Evolutionary conservation across 2,888 invertebrate genomes (phyloP).

Genomic region (Peribatodes rhomboidaria): DNA sequence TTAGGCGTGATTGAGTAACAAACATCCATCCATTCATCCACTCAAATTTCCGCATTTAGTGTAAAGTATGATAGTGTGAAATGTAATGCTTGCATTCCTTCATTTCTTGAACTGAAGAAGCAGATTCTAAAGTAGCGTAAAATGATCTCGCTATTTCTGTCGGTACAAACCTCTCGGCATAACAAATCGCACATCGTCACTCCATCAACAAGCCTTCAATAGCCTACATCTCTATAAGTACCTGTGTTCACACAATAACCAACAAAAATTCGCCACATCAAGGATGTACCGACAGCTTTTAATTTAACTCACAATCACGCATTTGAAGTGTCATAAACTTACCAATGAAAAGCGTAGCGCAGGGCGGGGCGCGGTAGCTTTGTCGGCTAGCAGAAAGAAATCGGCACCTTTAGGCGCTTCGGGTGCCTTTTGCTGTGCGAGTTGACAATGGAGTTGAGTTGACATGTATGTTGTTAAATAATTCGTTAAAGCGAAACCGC

Average conservation of each 20-base stretch:
- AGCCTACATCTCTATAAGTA: slow-evolving; percentile 36
- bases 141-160: background rate
- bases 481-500: slow-evolving; percentile 46
- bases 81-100: too few relatives aligned
- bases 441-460: slow-evolving; percentile 53
- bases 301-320: slow-evolving; percentile 66
- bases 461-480: slow-evolving; percentile 60
- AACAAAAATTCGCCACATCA: slow-evolving; percentile 85
- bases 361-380: slow-evolving; percentile 68
- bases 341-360: slow-evolving; percentile 29
- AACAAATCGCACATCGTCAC: slow-evolving; percentile 34
- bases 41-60: too few relatives aligned
- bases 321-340: slow-evolving; percentile 45
- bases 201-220: slow-evolving; percentile 32
- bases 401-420: slow-evolving; percentile 35
- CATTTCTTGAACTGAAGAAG: too few relatives aligned
- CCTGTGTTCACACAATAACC: slow-evolving; percentile 53
- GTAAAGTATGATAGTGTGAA: too few relatives aligned
- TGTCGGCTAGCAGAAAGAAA: slow-evolving; percentile 52
- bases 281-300: slow-evolving; percentile 60
- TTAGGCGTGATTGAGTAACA: too few relatives aligned
- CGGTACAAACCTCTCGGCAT: slow-evolving; percentile 50
- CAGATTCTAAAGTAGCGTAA: background rate
- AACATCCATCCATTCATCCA: too few relatives aligned
- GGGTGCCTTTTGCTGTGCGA: slow-evolving; percentile 31